Percentiles rank a stretch among this genome's conserved stretches.
Evolutionary conservation across 1,140 invertebrate genomes (phyloP).

Genomic region (Pseudoatta argentina): DNA sequence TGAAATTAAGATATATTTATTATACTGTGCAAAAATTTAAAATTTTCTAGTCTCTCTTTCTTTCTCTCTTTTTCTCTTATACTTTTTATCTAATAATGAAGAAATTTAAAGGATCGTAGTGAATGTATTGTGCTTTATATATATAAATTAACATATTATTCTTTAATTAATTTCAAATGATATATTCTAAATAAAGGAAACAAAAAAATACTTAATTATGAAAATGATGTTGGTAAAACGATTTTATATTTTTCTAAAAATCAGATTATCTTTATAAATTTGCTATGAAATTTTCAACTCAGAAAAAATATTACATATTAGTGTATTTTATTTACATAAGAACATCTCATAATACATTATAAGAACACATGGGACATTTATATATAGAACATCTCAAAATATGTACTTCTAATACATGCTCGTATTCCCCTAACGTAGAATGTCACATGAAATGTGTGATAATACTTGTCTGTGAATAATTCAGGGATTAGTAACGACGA

Average conservation of each 20-base stretch:
- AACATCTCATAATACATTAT: no score
- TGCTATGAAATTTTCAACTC: not conserved
- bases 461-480: conserved; percentile 62
- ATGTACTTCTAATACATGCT: conserved; percentile 30
- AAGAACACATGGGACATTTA: no score
- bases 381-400: conserved; percentile 26
- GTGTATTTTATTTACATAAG: not conserved
- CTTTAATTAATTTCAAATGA: not conserved
- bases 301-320: not conserved
- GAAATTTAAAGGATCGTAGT: not conserved
- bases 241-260: not conserved
- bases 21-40: not conserved
- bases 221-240: not conserved
- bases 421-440: conserved; percentile 25
- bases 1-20: no score
- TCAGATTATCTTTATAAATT: not conserved
- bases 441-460: conserved; percentile 62
- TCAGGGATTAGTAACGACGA: conserved; percentile 62
- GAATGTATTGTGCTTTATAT: not conserved
- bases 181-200: not conserved
- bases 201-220: conserved; percentile 1
- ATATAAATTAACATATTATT: conserved; percentile 10
- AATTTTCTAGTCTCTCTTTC: not conserved
- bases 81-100: not conserved
- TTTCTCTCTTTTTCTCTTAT: not conserved